Conservation (phyloP, 2,113 vertebrate species). For the Embiotoca jacksoni region DNA sequence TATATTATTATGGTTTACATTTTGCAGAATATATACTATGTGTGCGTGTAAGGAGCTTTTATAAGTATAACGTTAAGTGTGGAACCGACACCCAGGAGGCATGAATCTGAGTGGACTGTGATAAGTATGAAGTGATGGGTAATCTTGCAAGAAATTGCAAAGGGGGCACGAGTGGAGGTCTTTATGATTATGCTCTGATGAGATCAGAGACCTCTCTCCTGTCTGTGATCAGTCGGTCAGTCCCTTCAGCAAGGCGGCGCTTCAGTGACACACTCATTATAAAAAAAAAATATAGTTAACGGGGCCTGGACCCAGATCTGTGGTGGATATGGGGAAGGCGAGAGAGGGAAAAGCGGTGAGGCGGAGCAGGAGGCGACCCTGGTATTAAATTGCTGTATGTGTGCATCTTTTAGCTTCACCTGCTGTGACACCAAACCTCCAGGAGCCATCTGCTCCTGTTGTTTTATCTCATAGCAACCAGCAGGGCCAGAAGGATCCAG, state of each 20-base stretch:
- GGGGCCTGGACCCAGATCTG: constrained; percentile 20
- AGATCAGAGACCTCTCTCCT: constrained; percentile 67
- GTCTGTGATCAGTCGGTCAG: constrained; percentile 51
- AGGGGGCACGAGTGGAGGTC: constrained; percentile 27
- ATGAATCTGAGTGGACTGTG: constrained; percentile 34
- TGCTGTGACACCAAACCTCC: constrained; percentile 78
- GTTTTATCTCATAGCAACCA: constrained; percentile 74
- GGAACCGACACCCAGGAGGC: constrained; percentile 28
- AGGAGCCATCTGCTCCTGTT: constrained; percentile 81
- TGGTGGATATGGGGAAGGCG: constrained; percentile 13
- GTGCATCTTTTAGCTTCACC: constrained; percentile 74
- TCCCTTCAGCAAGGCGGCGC: constrained; percentile 28
- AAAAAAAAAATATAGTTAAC: constrained; percentile 49
- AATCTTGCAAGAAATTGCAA: constrained; percentile 69
- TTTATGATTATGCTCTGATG: constrained; percentile 70
- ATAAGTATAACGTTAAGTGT: constrained; percentile 20
- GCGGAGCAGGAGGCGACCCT: constrained; percentile 46
- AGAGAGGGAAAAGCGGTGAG: constrained; percentile 12
- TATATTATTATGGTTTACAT: constrained; percentile 2
- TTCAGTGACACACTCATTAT: constrained; percentile 19
- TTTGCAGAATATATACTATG: constrained; percentile 22
- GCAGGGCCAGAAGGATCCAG: constrained; percentile 67
- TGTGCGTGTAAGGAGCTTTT: constrained; percentile 15
- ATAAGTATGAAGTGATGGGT: constrained; percentile 56
- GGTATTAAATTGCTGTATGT: constrained; percentile 61